phyloP scores from a whole-genome alignment of 1,140 invertebrate genomes.

The Spodoptera frugiperda region DNA sequence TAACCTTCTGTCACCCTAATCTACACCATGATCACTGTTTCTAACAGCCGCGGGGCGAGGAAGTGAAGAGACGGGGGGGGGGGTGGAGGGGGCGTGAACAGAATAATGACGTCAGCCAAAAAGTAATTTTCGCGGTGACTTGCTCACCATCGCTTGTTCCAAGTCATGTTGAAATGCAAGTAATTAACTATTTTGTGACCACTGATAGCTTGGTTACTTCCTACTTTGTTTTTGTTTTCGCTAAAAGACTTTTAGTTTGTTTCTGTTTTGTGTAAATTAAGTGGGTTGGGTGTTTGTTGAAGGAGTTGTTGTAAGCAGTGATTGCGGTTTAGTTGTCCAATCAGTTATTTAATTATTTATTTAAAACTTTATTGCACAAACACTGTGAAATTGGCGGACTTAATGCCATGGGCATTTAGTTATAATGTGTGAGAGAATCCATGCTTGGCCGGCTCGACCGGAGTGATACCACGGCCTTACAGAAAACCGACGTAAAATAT shows the following conservation, averaged over 20 bases:
- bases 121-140: conserved; percentile 66
- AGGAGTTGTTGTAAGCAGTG: too few species aligned
- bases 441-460: too few species aligned
- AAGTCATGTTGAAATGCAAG: conserved; percentile 56
- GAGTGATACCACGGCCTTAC: too few species aligned
- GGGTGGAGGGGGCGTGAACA: conserved; percentile 21
- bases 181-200: conserved; percentile 59
- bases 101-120: conserved; percentile 64
- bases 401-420: too few species aligned
- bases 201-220: conserved; percentile 34
- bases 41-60: conserved; percentile 16
- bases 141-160: conserved; percentile 47
- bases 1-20: conserved; percentile 5
- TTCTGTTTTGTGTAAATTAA: background rate
- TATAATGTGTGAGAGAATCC: too few species aligned
- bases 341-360: too few species aligned
- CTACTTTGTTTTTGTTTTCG: background rate
- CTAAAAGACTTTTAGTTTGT: background rate
- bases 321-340: too few species aligned
- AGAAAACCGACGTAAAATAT: too few species aligned
- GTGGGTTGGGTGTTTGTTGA: too few species aligned
- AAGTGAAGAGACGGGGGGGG: background rate
- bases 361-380: too few species aligned
- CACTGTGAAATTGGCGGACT: too few species aligned
- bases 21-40: background rate